Base-by-base conservation (phyloP, 1,140 invertebrate species). In the Asobara japonica region DNA sequence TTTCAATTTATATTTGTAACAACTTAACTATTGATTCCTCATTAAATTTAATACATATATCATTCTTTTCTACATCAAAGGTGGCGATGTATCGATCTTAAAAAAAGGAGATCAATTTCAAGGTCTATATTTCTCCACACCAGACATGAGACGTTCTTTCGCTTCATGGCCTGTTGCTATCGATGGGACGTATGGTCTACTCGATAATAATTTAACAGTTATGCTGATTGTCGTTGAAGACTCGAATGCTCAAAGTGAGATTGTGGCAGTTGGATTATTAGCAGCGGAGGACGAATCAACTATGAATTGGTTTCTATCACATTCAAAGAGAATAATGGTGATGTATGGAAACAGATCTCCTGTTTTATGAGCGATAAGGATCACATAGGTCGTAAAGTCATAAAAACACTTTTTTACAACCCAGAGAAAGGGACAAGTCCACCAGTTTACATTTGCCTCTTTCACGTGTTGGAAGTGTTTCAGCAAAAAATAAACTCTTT, bases 311-410 rank as follows among this genome's bases (percentile, higher is more conserved):
- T 73, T 30, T 11, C 56, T 0, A 13, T 27, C 61, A 64, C 22
- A 10, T 73, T 73, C 18, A 68, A 45, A 62, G n/a, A 65, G 31
- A 20, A 68, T 6, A 73, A 73, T 48, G 11, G 22, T 25, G n/a
- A 10, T 20, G 61, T 62, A 22, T 65, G 27, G 16, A 4, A 36
- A 4, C 7, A 48, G 11, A 70, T 73, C 10, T 11, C 38, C 4
- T 73, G 68, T 27, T 41, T 76, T 8, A 76, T 76, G 74, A 41
- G 25, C 3, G 74, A 76, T 45, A 73, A 76, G 62, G 74, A 76
- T 65, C n/a, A 62, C 2, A 8, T 69, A 3, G 67, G 73, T 36
- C 8, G 74, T 33, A 48, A 61, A 11, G 18, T 36, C 1, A 27
- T 76, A 0, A 76, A 67, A 41, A 18, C 67, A 56, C 36, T 69